Base-by-base conservation (phyloP, 2,888 invertebrate genomes). In the Alloscopus bannaensis region DNA sequence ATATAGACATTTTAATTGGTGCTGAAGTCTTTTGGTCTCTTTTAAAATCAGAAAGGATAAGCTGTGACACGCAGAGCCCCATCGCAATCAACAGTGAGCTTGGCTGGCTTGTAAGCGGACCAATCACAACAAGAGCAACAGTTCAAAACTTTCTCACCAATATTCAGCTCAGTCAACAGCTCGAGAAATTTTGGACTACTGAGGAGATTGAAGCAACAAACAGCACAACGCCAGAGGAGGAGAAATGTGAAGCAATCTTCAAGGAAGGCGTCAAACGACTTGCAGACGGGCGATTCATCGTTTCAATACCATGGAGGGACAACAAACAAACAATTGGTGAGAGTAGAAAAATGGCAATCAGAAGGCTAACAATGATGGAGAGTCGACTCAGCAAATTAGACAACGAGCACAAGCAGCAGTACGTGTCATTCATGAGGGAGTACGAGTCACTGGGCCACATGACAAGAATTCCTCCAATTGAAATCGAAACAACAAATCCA, bases 381-480 rank as follows among this genome's bases (percentile, higher is more conserved):
- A 42, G 26, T 2, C 22, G 47, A 29, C 8, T 45, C 47, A 8
- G 4, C 18, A 28, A 65, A 2, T 20, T 1, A 40, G 57, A n/a
- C 16, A 16, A 57, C n/a, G 52, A 29, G 42, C 28, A 28, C 11
- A 42, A 64, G 11, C 20, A 66, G 13, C 24, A 80, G 18, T 86
- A 86, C 59, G 18, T 55, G 2, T 26, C 69, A 1, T 81, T 85
- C 62, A 85, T 86, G 82, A 2, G 60, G 3, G 83, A 86, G 31
- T 85, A 84, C 55, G 2, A 60, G 4, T 16, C 57, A 0, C 31
- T 85, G 8, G 83, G 78, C 6, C 85, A 86, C 66, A 86, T 86
- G 86, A 66, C 62, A 13, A 45, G 47, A 29, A 3, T 45, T 2
- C 2, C 47, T 2, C 11, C 18, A 28, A 65, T 3, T 20, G 6